phyloP scores from a whole-genome alignment of 2,113 vertebrate genomes.

The Vidua macroura region DNA sequence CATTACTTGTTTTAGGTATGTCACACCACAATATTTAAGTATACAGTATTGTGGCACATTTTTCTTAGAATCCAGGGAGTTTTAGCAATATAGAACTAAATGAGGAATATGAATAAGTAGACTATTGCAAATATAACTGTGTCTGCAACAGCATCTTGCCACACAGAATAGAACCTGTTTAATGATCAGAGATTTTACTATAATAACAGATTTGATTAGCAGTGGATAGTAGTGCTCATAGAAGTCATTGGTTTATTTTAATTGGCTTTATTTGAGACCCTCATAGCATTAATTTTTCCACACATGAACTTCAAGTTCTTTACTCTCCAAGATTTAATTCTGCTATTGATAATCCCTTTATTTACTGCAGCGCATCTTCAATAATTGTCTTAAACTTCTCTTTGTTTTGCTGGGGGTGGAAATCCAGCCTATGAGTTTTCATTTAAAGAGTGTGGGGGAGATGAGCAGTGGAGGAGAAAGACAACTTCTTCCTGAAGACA shows the following conservation, averaged over 20 bases:
- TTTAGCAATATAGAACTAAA: neutral
- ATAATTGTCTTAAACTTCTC: neutral
- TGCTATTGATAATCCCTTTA: neutral
- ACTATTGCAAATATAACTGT: neutral
- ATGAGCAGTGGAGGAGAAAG: neutral
- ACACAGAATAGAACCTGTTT: neutral
- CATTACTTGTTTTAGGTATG: neutral
- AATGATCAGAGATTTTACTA: neutral
- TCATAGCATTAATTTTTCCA: neutral
- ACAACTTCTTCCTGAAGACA: neutral
- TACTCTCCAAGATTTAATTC: neutral
- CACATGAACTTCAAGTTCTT: neutral
- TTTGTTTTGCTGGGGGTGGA: neutral
- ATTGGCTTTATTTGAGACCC: neutral
- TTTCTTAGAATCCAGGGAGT: neutral
- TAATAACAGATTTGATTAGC: constrained; percentile 15
- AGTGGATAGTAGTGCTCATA: neutral
- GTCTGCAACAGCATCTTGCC: neutral
- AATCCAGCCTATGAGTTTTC: constrained; percentile 5
- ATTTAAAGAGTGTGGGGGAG: neutral
- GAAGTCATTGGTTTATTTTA: neutral
- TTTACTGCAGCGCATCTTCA: neutral
- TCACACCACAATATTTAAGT: neutral
- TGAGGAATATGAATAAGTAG: neutral
- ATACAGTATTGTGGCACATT: neutral